A percentile compares a stretch with the other conserved stretches of the same genome.
Evolutionary conservation across 2,113 vertebrate species (phyloP).

Genomic region (Loxodonta africana): DNA sequence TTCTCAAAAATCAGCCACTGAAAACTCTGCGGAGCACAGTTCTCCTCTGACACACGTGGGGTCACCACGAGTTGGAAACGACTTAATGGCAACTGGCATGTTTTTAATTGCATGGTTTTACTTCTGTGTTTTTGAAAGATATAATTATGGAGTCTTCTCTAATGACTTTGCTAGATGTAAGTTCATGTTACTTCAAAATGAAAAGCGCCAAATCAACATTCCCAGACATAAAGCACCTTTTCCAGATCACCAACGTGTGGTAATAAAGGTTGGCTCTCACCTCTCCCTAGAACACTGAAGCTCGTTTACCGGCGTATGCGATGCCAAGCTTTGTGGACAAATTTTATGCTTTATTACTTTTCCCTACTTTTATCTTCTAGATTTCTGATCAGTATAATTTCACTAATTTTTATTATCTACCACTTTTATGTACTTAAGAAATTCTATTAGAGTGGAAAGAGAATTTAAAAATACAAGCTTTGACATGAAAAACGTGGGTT

Average conservation of each 20-base stretch:
- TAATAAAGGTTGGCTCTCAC: background rate
- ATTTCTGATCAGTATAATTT: background rate
- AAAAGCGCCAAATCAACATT: background rate
- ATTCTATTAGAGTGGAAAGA: background rate
- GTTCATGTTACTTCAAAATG: background rate
- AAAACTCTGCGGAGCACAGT: background rate
- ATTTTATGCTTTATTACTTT: background rate
- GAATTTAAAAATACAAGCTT: background rate
- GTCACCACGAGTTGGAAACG: background rate
- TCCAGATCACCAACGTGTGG: background rate
- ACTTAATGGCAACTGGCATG: background rate
- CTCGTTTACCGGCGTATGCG: background rate
- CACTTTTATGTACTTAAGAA: background rate
- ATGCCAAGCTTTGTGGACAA: background rate
- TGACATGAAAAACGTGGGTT: background rate
- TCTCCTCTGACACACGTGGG: background rate
- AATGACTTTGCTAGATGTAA: background rate
- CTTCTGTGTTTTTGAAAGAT: background rate
- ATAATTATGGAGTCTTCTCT: background rate
- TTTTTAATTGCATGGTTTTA: background rate
- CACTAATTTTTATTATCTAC: background rate
- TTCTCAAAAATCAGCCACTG: background rate
- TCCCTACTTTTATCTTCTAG: background rate
- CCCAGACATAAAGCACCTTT: rapidly evolving
- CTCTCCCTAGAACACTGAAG: background rate